Conservation (phyloP, 2,113 vertebrate genomes). For the Nestor notabilis region DNA sequence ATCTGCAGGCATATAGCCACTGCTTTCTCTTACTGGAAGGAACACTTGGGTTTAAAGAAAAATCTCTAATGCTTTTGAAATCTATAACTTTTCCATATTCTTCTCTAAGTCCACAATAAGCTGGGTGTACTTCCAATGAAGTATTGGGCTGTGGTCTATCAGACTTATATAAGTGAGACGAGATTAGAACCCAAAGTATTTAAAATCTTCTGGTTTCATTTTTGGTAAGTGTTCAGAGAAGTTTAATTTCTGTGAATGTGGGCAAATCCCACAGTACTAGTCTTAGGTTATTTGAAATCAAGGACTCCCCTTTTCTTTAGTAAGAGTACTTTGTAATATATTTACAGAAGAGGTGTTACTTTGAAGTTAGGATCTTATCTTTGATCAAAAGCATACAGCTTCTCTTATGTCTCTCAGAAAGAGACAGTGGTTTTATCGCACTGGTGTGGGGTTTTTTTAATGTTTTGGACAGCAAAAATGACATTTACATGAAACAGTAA, state of each 20-base stretch:
- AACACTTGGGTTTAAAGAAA: not conserved
- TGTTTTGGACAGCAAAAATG: slow-evolving; percentile 79
- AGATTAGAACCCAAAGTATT: not conserved
- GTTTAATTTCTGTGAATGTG: not conserved
- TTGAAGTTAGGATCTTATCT: slow-evolving; percentile 75
- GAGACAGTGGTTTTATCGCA: slow-evolving; percentile 70
- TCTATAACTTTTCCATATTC: not conserved
- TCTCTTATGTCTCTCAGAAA: slow-evolving; percentile 72
- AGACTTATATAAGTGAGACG: not conserved
- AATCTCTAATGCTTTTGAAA: not conserved
- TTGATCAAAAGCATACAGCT: slow-evolving; percentile 77
- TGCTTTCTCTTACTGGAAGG: not conserved
- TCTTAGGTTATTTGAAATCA: slow-evolving; percentile 51
- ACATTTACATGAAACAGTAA: slow-evolving; percentile 79
- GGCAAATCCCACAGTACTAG: not conserved
- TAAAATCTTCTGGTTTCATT: not conserved
- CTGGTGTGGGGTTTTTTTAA: slow-evolving; percentile 63
- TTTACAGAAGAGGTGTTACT: slow-evolving; percentile 74
- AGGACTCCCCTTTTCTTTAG: slow-evolving; percentile 30
- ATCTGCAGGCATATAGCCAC: not conserved
- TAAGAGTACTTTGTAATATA: slow-evolving; percentile 58
- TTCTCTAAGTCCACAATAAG: not conserved
- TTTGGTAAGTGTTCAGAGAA: not conserved
- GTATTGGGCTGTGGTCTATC: not conserved
- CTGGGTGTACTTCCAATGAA: not conserved